Conservation (phyloP, 1,140 invertebrate genomes). For the Carposina sasakii region DNA sequence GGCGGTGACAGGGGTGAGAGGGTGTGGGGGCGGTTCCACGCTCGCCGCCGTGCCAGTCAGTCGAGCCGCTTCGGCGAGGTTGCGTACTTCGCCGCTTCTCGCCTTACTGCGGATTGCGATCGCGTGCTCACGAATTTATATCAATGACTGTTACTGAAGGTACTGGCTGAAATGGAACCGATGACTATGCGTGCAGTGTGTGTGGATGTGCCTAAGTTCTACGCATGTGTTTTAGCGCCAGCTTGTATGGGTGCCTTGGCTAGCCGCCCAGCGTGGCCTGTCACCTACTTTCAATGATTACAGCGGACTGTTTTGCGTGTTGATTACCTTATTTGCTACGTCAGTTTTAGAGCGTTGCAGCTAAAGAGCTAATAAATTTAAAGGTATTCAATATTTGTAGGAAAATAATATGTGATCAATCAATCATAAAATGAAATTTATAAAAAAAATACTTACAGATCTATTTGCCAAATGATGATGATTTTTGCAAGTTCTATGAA, state of each 20-base stretch:
- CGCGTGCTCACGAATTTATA: conserved; percentile 31
- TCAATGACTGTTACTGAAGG: conserved; percentile 26
- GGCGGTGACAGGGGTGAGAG: conserved; percentile 51
- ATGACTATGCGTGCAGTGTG: conserved; percentile 20
- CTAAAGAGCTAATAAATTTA: too few relatives aligned
- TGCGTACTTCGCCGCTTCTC: conserved; percentile 26
- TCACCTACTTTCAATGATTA: conserved; percentile 53
- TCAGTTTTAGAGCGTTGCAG: too few relatives aligned
- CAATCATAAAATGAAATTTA: too few relatives aligned
- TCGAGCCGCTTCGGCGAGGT: conserved; percentile 39
- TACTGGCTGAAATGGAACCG: too few relatives aligned
- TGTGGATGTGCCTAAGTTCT: conserved; percentile 41
- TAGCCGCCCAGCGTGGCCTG: conserved; percentile 35
- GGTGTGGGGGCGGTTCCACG: conserved; percentile 37
- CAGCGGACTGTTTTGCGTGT: conserved; percentile 33
- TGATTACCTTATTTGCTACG: too few relatives aligned
- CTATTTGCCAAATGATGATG: too few relatives aligned
- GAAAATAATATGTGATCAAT: too few relatives aligned
- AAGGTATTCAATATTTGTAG: too few relatives aligned
- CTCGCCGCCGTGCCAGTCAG: conserved; percentile 45
- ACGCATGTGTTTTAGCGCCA: conserved; percentile 36
- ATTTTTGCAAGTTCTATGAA: too few relatives aligned
- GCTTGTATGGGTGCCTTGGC: conserved; percentile 53
- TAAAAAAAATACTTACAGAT: too few relatives aligned
- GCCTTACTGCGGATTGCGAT: conserved; percentile 17